phyloP scores from a whole-genome alignment of 1,140 invertebrate genomes.

The Sarcophaga bullata region DNA sequence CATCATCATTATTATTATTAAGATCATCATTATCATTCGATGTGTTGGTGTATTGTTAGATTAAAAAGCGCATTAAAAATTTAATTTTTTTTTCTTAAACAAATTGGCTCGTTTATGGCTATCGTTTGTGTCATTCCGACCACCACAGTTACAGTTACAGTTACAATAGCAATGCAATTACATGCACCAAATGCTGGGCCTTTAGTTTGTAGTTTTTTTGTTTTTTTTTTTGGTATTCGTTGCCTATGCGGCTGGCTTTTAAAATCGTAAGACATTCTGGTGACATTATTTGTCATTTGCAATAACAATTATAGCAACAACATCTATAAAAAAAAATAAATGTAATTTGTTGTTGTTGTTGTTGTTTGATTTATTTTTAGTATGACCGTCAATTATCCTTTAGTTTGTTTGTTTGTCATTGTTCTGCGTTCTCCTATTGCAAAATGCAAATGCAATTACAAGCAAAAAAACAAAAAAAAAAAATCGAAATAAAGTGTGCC shows the following conservation, averaged over 20 bases:
- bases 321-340: too few relatives aligned
- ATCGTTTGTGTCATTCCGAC: too few relatives aligned
- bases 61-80: conserved; percentile 23
- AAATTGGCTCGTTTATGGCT: too few relatives aligned
- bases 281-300: conserved; percentile 38
- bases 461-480: background rate
- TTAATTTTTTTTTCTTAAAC: too few relatives aligned
- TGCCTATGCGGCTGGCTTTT: too few relatives aligned
- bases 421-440: background rate
- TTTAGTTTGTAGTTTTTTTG: background rate
- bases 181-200: too few relatives aligned
- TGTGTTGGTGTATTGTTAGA: background rate
- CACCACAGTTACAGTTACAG: too few relatives aligned
- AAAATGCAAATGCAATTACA: background rate
- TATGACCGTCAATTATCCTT: conserved; percentile 39
- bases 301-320: background rate
- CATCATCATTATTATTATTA: background rate
- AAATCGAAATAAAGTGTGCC: conserved; percentile 36
- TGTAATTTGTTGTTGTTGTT: conserved; percentile 23
- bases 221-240: background rate
- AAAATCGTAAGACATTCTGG: conserved; percentile 28
- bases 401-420: conserved; percentile 12
- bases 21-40: background rate
- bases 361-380: conserved; percentile 30
- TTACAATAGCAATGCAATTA: too few relatives aligned